Evolutionary conservation across 2,888 invertebrate genomes (phyloP), one percentile per base, ranked within the genome.

Genomic region (Aphelenchoides bicaudatus): DNA sequence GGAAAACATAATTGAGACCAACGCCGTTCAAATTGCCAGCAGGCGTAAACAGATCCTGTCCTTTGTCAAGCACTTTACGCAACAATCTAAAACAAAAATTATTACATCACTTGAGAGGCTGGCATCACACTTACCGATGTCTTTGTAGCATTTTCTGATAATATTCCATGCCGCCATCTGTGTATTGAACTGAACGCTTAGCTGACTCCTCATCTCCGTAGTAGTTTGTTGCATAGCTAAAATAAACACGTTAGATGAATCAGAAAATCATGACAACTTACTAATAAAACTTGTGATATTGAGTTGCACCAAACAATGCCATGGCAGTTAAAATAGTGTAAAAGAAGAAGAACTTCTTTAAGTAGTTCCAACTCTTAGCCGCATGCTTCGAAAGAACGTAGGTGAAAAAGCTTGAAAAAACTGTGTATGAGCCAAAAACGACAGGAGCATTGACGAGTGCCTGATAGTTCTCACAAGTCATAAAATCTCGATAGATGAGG

Each of bases 111-210:
- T 16, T 3, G 28, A 27, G 39, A 19, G 28, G 13, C 13, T 13
- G n/a, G 27, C 16, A 16, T 34, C 34, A 3, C n/a, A 55, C 53
- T 21, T 31, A 70, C 67, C 74, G 61, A 56, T 75, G 72, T 43
- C 75, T 49, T 56, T 71, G 72, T 53, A 75, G 46, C 61, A 66
- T 60, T 57, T 75, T 74, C 68, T 68, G 71, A 56, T 75, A 75
- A 50, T 68, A 74, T 51, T 75, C 75, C 53, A 69, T 70, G 43
- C 75, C 75, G n/a, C 75, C 75, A 31, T 66, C 68, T 1, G 71
- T 71, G 50, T 75, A 72, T 13, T 62, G 65, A 39, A 68, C 66
- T 3, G 75, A 70, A 1, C 71, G 56, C 3, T 66, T 66, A 2
- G 74, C 69, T 2, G 75, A 58, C 46, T 61, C 66, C 5, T 66